phyloP scores from a whole-genome alignment of 2,113 vertebrate species.

The Scomber scombrus region DNA sequence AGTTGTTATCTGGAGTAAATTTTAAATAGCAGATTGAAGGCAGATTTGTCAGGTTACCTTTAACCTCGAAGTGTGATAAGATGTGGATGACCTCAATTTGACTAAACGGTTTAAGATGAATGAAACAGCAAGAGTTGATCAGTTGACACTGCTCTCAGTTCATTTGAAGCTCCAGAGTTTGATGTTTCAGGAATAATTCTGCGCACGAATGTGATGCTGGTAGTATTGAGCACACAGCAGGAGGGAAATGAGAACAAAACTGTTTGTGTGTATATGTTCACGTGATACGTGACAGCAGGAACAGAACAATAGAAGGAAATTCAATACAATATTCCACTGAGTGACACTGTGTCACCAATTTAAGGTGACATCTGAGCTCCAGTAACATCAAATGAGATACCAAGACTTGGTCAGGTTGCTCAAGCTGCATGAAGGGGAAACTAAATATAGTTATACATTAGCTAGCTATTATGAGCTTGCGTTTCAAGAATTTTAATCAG shows the following conservation, averaged over 20 bases:
- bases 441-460: background rate
- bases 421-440: background rate
- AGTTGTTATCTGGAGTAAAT: slow-evolving; percentile 6
- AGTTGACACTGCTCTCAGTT: background rate
- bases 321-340: slow-evolving; percentile 46
- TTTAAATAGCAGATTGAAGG: slow-evolving; percentile 1
- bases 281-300: background rate
- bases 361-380: background rate
- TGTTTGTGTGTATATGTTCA: background rate
- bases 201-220: background rate
- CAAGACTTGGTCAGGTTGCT: background rate
- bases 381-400: background rate
- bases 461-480: background rate
- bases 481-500: slow-evolving; percentile 12
- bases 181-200: background rate
- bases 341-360: background rate
- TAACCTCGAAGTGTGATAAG: slow-evolving; percentile 25
- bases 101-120: slow-evolving; percentile 23
- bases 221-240: background rate
- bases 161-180: background rate
- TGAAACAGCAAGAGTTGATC: slow-evolving; percentile 16
- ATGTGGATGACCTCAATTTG: slow-evolving; percentile 27
- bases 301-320: slow-evolving; percentile 10
- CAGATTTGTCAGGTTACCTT: slow-evolving; percentile 13
- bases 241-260: background rate